A percentile compares a stretch with the other conserved stretches of the same genome.
Evolutionary conservation across 2,888 invertebrate genomes (phyloP).

Genomic region (Epistrophe eligans): DNA sequence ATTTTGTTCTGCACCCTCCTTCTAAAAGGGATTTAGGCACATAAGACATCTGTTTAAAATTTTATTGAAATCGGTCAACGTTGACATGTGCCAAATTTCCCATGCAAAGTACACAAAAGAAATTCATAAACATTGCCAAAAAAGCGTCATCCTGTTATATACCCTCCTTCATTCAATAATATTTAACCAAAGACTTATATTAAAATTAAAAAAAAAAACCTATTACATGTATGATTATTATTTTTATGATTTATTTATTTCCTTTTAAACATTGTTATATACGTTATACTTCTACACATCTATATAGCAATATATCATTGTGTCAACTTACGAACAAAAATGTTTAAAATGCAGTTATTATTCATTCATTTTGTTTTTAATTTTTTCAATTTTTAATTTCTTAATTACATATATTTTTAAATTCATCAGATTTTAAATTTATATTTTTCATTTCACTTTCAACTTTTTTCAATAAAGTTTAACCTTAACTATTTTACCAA

Average conservation of each 20-base stretch:
- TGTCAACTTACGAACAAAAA: conserved; percentile 63
- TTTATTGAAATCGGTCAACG: no score
- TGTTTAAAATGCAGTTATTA: conserved; percentile 63
- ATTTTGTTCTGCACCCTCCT: no score
- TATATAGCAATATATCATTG: conserved; percentile 67
- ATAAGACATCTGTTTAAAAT: no score
- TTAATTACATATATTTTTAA: conserved; percentile 13
- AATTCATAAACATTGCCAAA: no score
- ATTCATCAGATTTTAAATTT: conserved; percentile 10
- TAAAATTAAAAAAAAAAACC: neutral
- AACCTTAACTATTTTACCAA: conserved; percentile 8
- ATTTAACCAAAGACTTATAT: no score
- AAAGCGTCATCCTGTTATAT: no score
- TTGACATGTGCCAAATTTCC: no score
- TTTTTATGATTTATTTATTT: conserved; percentile 63
- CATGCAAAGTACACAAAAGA: no score
- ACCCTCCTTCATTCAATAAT: no score
- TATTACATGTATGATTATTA: conserved; percentile 4
- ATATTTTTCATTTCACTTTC: conserved; percentile 24
- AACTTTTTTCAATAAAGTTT: conserved; percentile 8
- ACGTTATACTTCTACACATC: conserved; percentile 69
- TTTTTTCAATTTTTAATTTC: conserved; percentile 32
- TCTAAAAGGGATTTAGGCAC: no score
- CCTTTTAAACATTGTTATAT: conserved; percentile 70
- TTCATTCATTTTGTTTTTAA: conserved; percentile 20